A percentile compares a stretch with the other conserved stretches of the same genome.
These are phyloP conservation scores for Sarotherodon lohbergeri DNA, from an alignment of 2,113 vertebrate genomes.

Conservation along the genomic window DNA sequence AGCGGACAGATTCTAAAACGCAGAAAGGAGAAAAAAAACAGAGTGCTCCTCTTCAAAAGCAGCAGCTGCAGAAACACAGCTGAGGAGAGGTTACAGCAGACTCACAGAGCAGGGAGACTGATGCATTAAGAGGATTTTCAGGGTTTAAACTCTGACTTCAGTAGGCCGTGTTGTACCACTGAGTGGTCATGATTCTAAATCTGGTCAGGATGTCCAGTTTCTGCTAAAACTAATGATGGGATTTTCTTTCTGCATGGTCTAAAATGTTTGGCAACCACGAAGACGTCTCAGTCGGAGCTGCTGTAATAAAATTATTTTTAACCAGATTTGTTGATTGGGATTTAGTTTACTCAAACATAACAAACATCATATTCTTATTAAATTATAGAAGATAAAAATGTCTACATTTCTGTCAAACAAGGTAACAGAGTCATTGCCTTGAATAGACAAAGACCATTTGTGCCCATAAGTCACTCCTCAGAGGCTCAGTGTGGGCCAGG, in stretches of 20 bases:
- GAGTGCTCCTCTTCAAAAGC: background rate
- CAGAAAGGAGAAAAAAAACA: background rate
- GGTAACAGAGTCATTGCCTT: background rate
- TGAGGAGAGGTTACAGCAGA: background rate
- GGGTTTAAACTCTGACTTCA: background rate
- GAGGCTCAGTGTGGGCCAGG: background rate
- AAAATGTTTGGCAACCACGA: background rate
- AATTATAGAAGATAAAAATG: background rate
- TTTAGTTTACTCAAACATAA: background rate
- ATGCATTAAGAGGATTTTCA: slow-evolving; percentile 16
- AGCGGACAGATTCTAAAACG: fast-evolving
- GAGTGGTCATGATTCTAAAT: background rate
- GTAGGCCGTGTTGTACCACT: background rate
- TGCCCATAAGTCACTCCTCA: background rate
- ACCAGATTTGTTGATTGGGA: background rate
- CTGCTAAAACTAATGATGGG: background rate
- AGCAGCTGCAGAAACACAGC: background rate
- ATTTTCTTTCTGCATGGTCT: background rate
- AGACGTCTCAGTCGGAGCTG: background rate
- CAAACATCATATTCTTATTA: background rate
- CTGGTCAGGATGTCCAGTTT: background rate
- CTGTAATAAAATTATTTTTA: background rate
- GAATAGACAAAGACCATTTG: background rate
- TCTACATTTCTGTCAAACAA: background rate
- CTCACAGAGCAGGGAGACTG: background rate